Evolutionary conservation across 2,888 invertebrate genomes (phyloP), one percentile per base, ranked within the genome.

Genomic region (Acanthopleura granulata): DNA sequence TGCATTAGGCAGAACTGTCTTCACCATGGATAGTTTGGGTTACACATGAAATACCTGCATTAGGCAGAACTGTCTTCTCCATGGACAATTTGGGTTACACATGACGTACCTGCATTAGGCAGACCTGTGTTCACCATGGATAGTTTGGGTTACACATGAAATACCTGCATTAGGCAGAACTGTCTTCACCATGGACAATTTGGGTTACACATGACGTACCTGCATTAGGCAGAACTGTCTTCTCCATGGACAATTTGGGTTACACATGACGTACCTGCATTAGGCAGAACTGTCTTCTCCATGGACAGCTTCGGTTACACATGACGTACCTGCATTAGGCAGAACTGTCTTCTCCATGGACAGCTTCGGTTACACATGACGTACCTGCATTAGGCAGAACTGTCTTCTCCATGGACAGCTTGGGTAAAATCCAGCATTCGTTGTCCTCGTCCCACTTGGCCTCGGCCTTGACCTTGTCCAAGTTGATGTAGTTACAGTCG

Each of bases 371-470:
- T 40, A 40, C 40, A 66, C 22, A 66, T 77, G 74, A 76, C 82
- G 81, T 61, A 86, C 86, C 81, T 84, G 85, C 76, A 40, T 94
- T 93, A 11, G 95, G 95, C 73, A 95, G 90, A 86, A 94, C 94
- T 0, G 94, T 94, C 77, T 93, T 92, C 50, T 93, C 92, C 62
- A 94, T 91, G 11, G 92, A 89, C 73, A 94, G 86, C 78, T 94
- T 94, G 0, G 95, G 95, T 74, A 96, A 87, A 84, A 92, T 92
- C 94, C 94, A 95, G 74, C 92, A 92, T 83, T 94, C 93, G 0
- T 92, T 91, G 76, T 95, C 95, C 77, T 95, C 95, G 85, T 94
- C 93, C 95, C 95, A 96, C 69, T 92, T 87, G 0, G 94, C 85
- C 74, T 88, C 86, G 49, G 78, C 94, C 93, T 94, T 94, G 30